Conservation (phyloP, 2,888 invertebrate genomes). For the Coelopa pilipes region DNA sequence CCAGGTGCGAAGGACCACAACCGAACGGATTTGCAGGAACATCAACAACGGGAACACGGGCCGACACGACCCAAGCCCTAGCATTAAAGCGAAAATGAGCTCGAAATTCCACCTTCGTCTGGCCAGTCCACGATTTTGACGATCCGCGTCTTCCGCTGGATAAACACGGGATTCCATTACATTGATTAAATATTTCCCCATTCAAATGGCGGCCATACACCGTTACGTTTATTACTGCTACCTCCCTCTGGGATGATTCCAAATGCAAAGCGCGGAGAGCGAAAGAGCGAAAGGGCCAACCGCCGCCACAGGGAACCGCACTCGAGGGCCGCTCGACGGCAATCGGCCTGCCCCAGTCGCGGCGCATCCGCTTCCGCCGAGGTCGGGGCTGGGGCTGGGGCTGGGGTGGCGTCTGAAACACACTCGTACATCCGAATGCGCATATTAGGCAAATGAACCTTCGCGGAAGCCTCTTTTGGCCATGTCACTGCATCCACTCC, state of each 20-base stretch:
- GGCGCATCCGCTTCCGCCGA: not conserved
- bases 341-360: not conserved
- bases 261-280: slow-evolving; percentile 8
- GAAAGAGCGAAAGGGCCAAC: not conserved
- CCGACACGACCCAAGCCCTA: too few species aligned
- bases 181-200: slow-evolving; percentile 30
- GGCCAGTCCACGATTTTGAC: not conserved
- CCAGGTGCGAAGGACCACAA: too few species aligned
- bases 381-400: not conserved
- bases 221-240: not conserved
- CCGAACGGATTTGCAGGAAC: too few species aligned
- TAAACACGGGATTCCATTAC: slow-evolving; percentile 32
- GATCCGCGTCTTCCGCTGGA: slow-evolving; percentile 14
- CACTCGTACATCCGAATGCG: slow-evolving; percentile 5
- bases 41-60: too few species aligned
- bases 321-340: not conserved
- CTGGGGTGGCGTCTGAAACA: not conserved
- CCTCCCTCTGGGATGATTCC: slow-evolving; percentile 11
- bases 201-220: slow-evolving; percentile 10
- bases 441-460: slow-evolving; percentile 19
- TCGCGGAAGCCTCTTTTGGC: not conserved
- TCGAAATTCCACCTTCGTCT: too few species aligned
- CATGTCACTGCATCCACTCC: slow-evolving; percentile 8
- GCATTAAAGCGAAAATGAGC: too few species aligned
- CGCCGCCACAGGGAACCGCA: not conserved